These are phyloP conservation scores for Odontothrips loti DNA, from an alignment of 2,888 invertebrate genomes.

Conservation along the genomic window DNA sequence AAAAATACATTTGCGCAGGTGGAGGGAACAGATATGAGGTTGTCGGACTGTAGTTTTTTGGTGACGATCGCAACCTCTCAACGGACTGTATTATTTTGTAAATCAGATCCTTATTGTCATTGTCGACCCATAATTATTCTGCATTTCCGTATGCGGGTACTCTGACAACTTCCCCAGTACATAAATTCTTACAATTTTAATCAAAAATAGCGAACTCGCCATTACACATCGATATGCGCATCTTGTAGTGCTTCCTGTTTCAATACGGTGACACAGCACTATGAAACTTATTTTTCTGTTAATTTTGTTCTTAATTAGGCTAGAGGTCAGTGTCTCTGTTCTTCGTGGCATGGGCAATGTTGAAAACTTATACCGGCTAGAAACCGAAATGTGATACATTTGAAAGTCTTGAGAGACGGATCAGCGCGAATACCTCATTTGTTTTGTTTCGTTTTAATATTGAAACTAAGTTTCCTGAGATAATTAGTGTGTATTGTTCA, in stretches of 20 bases:
- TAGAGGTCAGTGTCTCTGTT: constrained; percentile 7
- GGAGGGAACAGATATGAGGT: neutral
- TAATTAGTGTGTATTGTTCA: neutral
- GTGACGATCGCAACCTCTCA: neutral
- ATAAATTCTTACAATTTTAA: neutral
- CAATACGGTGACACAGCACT: neutral
- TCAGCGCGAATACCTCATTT: neutral
- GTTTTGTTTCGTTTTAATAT: neutral
- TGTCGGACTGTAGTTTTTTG: neutral
- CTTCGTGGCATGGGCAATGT: neutral
- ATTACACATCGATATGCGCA: neutral
- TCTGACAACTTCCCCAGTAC: neutral
- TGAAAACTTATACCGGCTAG: neutral
- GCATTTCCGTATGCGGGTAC: neutral
- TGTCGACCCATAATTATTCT: neutral
- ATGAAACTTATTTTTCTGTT: neutral
- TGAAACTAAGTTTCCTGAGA: neutral
- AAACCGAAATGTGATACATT: constrained; percentile 25
- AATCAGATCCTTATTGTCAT: neutral
- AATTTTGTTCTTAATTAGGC: neutral
- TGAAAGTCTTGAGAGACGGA: constrained; percentile 7
- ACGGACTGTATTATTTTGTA: neutral
- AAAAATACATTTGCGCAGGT: neutral
- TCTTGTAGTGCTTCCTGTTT: neutral
- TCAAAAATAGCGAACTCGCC: constrained; percentile 7